Evolutionary conservation across 1,140 invertebrate species (phyloP), one percentile per base, ranked within the genome.

Genomic region (Bombus haemorrhoidalis): DNA sequence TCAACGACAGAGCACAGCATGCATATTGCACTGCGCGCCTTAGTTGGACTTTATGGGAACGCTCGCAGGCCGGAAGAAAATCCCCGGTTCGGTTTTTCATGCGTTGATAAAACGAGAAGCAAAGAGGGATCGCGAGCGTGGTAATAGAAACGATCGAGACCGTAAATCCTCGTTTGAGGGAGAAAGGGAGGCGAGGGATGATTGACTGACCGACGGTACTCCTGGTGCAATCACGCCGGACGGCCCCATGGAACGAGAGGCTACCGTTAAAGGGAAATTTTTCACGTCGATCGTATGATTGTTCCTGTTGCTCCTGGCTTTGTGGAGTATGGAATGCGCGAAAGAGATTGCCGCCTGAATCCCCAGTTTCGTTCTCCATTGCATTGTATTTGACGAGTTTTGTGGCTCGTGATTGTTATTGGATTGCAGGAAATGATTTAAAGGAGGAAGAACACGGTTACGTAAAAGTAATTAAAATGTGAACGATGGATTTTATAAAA

Each of bases 21-120:
- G 77, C 77, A 80, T 80, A 80, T 80, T 80, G 77, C 80, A 81
- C 69, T 39, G 66, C 18, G 53, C 12, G 69, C 69, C 80, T 62
- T 81, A 81, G 80, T 81, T 81, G 69, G 80, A 81, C 69, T 81
- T 81, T 81, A 81, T 81, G 80, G 80, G 80, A 81, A 81, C 69
- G 32, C 53, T 25, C 47, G 47, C 18, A 53, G 43, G 43, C 80
- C 80, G 53, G 80, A 81, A 81, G 80, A 81, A 81, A 81, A 81
- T 59, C 37, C 37, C 10, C 39, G 39, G 71, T 18, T 32, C 6
- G 25, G 37, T 72, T 81, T 81, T 81, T 81, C 47, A 43, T 57
- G 47, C 79, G 47, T 59, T 3, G 34, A 37, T 53, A 28, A 81
- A 81, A 71, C 68, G 43, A 32, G 76, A 64, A 41, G 15, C 10